Percentiles rank a stretch among this genome's conserved stretches.
Evolutionary conservation across 2,797 vertebrate species (phyloP).

Genomic region (Octomys mimax): DNA sequence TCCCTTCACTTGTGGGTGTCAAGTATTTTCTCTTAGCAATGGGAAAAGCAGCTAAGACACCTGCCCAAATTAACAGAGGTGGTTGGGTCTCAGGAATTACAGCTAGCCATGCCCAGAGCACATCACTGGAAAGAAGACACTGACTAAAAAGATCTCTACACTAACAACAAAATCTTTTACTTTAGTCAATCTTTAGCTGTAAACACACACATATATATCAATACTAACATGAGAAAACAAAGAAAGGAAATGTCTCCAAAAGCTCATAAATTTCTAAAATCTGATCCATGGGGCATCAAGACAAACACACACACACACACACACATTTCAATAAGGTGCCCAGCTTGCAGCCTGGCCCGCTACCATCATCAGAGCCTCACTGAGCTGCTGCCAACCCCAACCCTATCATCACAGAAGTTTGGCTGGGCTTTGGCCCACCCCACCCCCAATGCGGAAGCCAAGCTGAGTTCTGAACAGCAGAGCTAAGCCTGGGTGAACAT

Average conservation of each 20-base stretch:
- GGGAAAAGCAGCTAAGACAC: not conserved
- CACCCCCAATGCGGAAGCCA: too few relatives aligned
- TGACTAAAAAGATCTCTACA: not conserved
- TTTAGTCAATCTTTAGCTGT: not conserved
- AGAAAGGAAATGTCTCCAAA: not conserved
- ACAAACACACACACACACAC: not conserved
- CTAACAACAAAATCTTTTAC: not conserved
- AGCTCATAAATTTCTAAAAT: not conserved
- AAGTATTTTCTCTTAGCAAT: not conserved
- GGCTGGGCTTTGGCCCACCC: too few relatives aligned
- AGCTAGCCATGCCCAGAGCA: not conserved
- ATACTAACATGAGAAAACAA: not conserved
- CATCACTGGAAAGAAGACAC: not conserved
- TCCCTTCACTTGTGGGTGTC: not conserved
- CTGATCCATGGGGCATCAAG: not conserved
- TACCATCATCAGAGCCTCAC: too few relatives aligned
- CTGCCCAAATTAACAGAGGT: not conserved
- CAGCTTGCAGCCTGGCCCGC: too few relatives aligned
- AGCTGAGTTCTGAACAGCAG: too few relatives aligned
- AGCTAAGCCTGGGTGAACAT: too few relatives aligned
- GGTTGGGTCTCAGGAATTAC: not conserved
- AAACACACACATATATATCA: not conserved
- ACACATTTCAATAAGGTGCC: not conserved
- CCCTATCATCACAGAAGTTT: too few relatives aligned
- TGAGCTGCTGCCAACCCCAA: too few relatives aligned